phyloP scores from a whole-genome alignment of 2,888 invertebrate species.

The Timema cristinae region DNA sequence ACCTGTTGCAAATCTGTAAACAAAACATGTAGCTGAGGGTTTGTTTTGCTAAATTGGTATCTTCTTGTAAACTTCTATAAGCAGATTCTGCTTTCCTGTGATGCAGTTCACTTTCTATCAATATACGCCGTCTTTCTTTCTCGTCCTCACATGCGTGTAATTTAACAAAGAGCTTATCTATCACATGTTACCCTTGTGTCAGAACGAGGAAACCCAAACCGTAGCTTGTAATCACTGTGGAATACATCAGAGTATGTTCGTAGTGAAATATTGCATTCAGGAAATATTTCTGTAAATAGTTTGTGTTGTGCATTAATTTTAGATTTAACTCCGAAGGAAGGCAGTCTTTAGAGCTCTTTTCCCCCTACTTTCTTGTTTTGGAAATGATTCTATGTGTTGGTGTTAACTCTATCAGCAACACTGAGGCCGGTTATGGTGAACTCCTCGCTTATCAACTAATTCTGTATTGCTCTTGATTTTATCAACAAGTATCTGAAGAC shows the following conservation, averaged over 20 bases:
- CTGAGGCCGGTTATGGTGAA: conserved; percentile 11
- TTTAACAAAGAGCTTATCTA: conserved; percentile 8
- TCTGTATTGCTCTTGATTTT: neutral
- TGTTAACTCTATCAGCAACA: neutral
- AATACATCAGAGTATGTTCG: conserved; percentile 17
- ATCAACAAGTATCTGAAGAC: too few species aligned
- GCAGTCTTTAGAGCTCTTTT: conserved; percentile 5
- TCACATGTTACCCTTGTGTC: conserved; percentile 17
- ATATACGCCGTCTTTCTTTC: neutral
- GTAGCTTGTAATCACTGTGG: neutral
- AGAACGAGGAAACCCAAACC: conserved; percentile 14
- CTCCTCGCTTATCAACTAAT: conserved; percentile 14
- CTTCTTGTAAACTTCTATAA: neutral
- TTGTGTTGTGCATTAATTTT: conserved; percentile 1
- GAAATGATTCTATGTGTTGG: conserved; percentile 12
- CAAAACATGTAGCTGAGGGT: neutral
- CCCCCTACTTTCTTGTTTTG: conserved; percentile 13
- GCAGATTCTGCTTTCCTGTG: conserved; percentile 14
- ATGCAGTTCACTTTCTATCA: conserved; percentile 12
- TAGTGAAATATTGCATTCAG: neutral
- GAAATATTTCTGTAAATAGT: conserved; percentile 15
- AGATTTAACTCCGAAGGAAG: conserved; percentile 19
- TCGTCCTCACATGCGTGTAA: conserved; percentile 1
- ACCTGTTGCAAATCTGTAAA: too few species aligned
- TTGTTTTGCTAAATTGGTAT: neutral